phyloP scores from a whole-genome alignment of 2,113 vertebrate species.

The Zapornia atra region DNA sequence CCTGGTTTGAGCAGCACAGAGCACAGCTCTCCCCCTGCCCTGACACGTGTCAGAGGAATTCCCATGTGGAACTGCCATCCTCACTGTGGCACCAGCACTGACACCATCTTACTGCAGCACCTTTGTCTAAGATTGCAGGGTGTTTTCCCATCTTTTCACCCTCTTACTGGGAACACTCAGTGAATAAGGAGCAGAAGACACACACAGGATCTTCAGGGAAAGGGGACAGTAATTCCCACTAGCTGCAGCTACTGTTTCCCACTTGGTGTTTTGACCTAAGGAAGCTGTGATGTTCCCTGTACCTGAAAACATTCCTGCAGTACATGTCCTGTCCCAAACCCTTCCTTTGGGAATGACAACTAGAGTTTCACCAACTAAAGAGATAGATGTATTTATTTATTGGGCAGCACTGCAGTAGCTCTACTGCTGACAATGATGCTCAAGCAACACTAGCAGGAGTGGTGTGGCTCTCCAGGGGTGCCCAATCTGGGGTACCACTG shows the following conservation, averaged over 20 bases:
- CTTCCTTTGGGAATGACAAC: not conserved
- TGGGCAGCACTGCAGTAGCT: not conserved
- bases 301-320: not conserved
- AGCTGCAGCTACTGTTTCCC: not conserved
- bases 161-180: not conserved
- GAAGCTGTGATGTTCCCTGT: not conserved
- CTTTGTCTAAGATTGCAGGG: not conserved
- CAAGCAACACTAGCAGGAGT: not conserved
- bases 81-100: not conserved
- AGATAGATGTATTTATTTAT: not conserved
- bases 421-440: not conserved
- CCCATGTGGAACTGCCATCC: not conserved
- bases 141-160: not conserved
- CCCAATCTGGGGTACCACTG: not conserved
- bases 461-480: not conserved
- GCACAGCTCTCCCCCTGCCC: not conserved
- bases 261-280: not conserved
- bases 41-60: not conserved
- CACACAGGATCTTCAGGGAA: not conserved
- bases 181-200: not conserved
- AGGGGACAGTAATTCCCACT: not conserved
- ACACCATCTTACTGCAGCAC: not conserved
- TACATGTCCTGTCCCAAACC: not conserved
- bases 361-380: not conserved
- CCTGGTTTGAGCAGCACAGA: constrained; percentile 18